These are phyloP conservation scores for Trissonchulus latispiculum DNA, from an alignment of 2,888 invertebrate genomes.

Conservation along the genomic window DNA sequence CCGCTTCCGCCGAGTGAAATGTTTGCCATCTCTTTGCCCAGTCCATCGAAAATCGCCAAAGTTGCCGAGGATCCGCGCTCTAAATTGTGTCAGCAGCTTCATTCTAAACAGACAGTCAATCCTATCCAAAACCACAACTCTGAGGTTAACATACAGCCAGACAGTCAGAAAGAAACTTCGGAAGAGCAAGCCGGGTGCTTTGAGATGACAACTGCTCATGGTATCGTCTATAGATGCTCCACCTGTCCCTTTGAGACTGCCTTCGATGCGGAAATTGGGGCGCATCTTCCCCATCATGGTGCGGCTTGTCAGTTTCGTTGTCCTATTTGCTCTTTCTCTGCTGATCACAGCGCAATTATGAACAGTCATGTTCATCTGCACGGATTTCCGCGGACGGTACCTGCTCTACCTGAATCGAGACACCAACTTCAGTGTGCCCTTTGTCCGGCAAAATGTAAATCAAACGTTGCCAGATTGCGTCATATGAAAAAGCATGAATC, in stretches of 20 bases:
- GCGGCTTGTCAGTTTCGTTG: neutral
- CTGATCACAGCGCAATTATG: neutral
- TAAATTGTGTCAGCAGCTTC: too few relatives aligned
- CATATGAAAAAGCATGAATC: neutral
- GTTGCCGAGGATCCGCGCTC: too few relatives aligned
- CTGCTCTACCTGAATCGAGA: neutral
- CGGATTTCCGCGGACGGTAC: neutral
- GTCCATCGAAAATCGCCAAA: too few relatives aligned
- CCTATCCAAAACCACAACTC: too few relatives aligned
- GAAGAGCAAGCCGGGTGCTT: neutral
- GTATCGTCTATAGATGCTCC: neutral
- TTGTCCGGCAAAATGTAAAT: neutral
- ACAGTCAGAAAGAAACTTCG: neutral
- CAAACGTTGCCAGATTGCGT: neutral
- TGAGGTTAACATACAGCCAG: too few relatives aligned
- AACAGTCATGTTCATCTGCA: neutral
- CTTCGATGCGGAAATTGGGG: neutral
- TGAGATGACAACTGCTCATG: neutral
- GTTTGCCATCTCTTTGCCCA: too few relatives aligned
- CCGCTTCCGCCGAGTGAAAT: too few relatives aligned
- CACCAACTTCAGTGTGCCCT: neutral
- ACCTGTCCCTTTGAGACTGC: neutral
- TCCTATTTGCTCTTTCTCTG: neutral
- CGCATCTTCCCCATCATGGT: neutral
- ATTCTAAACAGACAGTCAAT: too few relatives aligned